Evolutionary conservation across 2,797 vertebrate genomes (phyloP).

Genomic region (Psittacula derbiana): DNA sequence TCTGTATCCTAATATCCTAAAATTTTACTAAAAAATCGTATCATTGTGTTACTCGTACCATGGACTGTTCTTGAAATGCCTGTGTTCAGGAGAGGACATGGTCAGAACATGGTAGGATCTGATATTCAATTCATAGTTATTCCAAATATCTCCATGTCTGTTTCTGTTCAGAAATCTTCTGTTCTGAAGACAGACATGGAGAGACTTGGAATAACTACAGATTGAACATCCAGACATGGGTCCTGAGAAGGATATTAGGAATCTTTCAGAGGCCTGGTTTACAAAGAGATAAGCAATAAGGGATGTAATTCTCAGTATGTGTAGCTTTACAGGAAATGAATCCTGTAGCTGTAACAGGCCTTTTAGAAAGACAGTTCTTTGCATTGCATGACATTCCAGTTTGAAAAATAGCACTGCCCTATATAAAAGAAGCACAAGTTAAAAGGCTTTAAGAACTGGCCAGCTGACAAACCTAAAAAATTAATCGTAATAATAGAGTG

Average conservation of each 20-base stretch:
- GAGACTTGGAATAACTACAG: background rate
- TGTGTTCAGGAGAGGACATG: background rate
- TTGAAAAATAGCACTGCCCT: conserved; percentile 18
- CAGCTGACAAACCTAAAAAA: conserved; percentile 50
- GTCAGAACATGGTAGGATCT: background rate
- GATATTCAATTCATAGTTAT: background rate
- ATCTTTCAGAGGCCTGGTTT: background rate
- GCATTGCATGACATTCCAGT: background rate
- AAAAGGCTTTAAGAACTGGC: conserved; percentile 38
- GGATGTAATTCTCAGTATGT: background rate
- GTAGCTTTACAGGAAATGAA: background rate
- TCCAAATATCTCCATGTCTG: background rate
- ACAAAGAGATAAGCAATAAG: background rate
- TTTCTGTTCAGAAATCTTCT: background rate
- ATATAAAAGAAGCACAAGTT: conserved; percentile 14
- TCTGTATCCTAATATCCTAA: background rate
- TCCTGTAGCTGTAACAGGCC: background rate
- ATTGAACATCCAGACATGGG: background rate
- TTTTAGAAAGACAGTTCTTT: background rate
- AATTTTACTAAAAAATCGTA: background rate
- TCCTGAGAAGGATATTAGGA: background rate
- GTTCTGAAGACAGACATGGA: background rate
- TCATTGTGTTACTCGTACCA: background rate
- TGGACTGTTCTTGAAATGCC: background rate
- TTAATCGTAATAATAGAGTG: conserved; percentile 45